phyloP scores from a whole-genome alignment of 2,888 invertebrate species.

The Caenorhabditis sp. region DNA sequence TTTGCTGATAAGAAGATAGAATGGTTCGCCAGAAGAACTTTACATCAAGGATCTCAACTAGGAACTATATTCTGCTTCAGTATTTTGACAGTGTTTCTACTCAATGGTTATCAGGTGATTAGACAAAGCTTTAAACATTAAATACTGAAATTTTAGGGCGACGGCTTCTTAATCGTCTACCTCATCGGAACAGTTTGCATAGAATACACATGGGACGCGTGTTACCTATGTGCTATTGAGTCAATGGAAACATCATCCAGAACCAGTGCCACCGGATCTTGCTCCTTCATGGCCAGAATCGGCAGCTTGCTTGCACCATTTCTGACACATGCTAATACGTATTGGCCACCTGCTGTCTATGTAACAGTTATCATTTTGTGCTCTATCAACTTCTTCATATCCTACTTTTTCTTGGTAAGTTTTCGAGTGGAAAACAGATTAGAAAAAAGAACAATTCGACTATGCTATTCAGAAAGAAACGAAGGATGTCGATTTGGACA shows the following conservation, averaged over 20 bases:
- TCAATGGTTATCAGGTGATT: constrained; percentile 19
- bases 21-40: constrained; percentile 70
- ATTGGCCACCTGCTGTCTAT: constrained; percentile 75
- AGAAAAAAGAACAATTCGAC: neutral
- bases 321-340: constrained; percentile 67
- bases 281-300: constrained; percentile 74
- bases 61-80: constrained; percentile 55
- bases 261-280: constrained; percentile 71
- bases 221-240: constrained; percentile 75
- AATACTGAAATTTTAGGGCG: constrained; percentile 74
- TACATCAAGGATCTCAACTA: constrained; percentile 73
- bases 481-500: constrained; percentile 49
- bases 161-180: constrained; percentile 70
- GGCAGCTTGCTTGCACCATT: constrained; percentile 74
- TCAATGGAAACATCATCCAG: constrained; percentile 75
- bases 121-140: neutral
- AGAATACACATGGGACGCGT: constrained; percentile 79
- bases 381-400: constrained; percentile 68
- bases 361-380: constrained; percentile 73
- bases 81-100: neutral
- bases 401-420: constrained; percentile 62
- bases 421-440: neutral
- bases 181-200: constrained; percentile 76
- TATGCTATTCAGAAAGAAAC: constrained; percentile 42
- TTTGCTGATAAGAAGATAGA: constrained; percentile 69